phyloP scores from a whole-genome alignment of 2,113 vertebrate species.

The Ceyx margarethae region DNA sequence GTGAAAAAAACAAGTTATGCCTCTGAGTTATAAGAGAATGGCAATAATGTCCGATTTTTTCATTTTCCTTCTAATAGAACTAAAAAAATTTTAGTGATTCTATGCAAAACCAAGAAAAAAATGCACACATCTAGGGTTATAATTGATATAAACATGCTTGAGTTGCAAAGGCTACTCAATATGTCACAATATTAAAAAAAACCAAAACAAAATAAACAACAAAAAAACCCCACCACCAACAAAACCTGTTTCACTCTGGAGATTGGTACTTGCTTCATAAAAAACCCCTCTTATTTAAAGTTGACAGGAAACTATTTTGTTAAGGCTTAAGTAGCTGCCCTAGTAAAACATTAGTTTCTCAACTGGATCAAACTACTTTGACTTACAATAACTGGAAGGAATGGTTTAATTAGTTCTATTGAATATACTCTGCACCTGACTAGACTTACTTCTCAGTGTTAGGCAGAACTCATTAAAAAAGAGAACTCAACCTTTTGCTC shows the following conservation, averaged over 20 bases:
- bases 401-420: slow-evolving; percentile 27
- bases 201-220: too few species aligned
- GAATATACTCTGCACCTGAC: background rate
- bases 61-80: background rate
- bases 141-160: background rate
- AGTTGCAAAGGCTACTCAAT: background rate
- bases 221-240: too few species aligned
- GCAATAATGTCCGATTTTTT: background rate
- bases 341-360: slow-evolving; percentile 17
- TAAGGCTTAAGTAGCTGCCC: background rate
- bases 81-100: background rate
- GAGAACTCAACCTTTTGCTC: slow-evolving; percentile 37
- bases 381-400: slow-evolving; percentile 21
- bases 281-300: background rate
- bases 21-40: background rate
- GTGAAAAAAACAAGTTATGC: background rate
- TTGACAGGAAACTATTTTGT: background rate
- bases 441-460: background rate
- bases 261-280: background rate
- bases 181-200: background rate
- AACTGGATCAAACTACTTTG: slow-evolving; percentile 31
- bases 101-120: background rate
- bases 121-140: background rate
- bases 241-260: background rate
- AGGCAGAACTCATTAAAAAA: slow-evolving; percentile 61